Percentiles rank a stretch among this genome's conserved stretches.
Conservation (phyloP, 92 coral and sea anemone genomes). For the Phenganax marumi region DNA sequence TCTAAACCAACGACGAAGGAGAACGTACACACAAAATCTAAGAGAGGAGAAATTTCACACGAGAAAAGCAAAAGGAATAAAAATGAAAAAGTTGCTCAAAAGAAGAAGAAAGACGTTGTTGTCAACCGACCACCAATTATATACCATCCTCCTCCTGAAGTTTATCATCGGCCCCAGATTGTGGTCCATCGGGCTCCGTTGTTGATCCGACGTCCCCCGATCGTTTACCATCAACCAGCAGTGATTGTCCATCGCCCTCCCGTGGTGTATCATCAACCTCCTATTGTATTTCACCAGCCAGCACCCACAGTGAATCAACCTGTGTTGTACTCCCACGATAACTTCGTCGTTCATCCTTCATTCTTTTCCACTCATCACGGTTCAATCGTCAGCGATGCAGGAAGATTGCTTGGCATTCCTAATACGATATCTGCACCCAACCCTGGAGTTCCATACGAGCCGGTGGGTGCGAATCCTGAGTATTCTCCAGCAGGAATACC, state of each 20-base stretch:
- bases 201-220: slow-evolving; percentile 89
- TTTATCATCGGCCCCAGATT: slow-evolving; percentile 96
- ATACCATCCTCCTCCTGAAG: slow-evolving; percentile 99
- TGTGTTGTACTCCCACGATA: slow-evolving; percentile 89
- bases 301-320: slow-evolving; percentile 96
- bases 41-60: slow-evolving; percentile 43
- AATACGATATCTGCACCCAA: slow-evolving; percentile 76
- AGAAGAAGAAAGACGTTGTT: slow-evolving; percentile 74
- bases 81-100: slow-evolving; percentile 51
- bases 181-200: slow-evolving; percentile 99
- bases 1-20: slow-evolving; percentile 10
- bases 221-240: slow-evolving; percentile 95
- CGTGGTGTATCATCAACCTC: slow-evolving; percentile 95
- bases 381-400: slow-evolving; percentile 93
- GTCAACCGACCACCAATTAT: slow-evolving; percentile 99
- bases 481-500: neutral
- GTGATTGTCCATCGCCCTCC: slow-evolving; percentile 98
- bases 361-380: slow-evolving; percentile 96
- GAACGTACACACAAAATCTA: slow-evolving; percentile 17
- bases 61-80: slow-evolving; percentile 32
- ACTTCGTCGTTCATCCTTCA: slow-evolving; percentile 92
- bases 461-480: neutral
- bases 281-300: slow-evolving; percentile 94
- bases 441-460: slow-evolving; percentile 33
- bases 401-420: slow-evolving; percentile 90